Evolutionary conservation across 2,888 invertebrate species (phyloP).

Genomic region (Heliconius ethilla): DNA sequence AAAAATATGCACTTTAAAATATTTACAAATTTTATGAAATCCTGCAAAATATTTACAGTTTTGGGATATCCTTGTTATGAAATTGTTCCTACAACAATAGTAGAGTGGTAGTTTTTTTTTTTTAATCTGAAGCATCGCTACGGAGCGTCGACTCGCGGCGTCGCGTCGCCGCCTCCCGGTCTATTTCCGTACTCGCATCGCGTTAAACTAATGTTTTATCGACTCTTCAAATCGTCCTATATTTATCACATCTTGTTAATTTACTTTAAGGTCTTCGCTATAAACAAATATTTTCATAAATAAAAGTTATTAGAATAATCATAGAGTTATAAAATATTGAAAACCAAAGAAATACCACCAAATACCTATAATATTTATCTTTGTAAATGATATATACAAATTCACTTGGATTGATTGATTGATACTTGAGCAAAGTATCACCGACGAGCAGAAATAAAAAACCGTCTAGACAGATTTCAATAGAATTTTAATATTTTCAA

Average conservation of each 20-base stretch:
- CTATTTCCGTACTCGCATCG: conserved; percentile 59
- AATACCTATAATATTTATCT: background rate
- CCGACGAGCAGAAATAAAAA: background rate
- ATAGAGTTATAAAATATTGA: background rate
- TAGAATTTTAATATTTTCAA: background rate
- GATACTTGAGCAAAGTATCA: background rate
- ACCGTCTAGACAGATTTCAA: background rate
- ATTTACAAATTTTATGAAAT: background rate
- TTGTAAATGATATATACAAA: background rate
- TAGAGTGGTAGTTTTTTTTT: background rate
- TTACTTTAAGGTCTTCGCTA: background rate
- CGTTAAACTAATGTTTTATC: conserved; percentile 37
- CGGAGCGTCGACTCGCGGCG: conserved; percentile 26
- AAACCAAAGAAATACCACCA: background rate
- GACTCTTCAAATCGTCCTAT: conserved; percentile 22
- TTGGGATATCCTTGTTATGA: background rate
- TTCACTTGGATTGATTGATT: background rate
- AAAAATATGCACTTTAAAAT: background rate
- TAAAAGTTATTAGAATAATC: background rate
- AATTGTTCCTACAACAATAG: background rate
- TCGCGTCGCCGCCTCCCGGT: conserved; percentile 48
- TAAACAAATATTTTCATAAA: background rate
- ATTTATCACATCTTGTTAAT: background rate
- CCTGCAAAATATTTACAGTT: background rate
- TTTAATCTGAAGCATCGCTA: conserved; percentile 21